These are phyloP conservation scores for Cryptotis parvus DNA, from an alignment of 2,113 vertebrate genomes.

Conservation along the genomic window DNA sequence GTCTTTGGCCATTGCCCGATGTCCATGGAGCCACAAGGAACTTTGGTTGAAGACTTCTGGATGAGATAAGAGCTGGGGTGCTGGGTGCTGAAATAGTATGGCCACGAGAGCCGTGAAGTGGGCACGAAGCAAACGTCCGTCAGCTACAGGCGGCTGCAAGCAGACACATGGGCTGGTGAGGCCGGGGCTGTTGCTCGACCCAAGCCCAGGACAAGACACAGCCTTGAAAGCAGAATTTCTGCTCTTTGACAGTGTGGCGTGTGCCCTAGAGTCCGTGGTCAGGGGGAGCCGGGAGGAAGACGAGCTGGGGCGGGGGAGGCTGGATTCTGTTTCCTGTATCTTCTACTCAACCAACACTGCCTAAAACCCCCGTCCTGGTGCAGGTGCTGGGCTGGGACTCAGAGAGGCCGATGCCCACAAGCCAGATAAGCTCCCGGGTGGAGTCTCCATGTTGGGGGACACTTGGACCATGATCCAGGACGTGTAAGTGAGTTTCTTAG, in stretches of 20 bases:
- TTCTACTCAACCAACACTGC: background rate
- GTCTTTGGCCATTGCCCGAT: background rate
- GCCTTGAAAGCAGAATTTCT: too few relatives aligned
- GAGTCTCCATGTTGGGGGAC: background rate
- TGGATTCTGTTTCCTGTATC: background rate
- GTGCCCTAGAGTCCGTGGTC: background rate
- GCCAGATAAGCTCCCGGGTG: background rate
- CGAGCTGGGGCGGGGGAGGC: background rate
- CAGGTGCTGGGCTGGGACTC: background rate
- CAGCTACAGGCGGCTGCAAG: too few relatives aligned
- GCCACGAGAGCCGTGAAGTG: rapidly evolving
- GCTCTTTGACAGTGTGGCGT: rapidly evolving
- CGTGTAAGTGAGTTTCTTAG: background rate
- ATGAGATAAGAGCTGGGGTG: background rate
- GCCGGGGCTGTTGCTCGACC: too few relatives aligned
- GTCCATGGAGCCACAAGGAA: background rate
- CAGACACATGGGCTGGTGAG: too few relatives aligned
- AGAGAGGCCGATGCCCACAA: rapidly evolving
- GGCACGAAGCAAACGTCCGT: too few relatives aligned
- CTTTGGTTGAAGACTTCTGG: background rate
- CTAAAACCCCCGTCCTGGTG: background rate
- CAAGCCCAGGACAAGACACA: too few relatives aligned
- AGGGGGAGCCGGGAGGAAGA: background rate
- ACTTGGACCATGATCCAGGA: background rate
- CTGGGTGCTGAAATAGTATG: rapidly evolving